Evolutionary conservation across 2,797 vertebrate species (phyloP), one percentile per base, ranked within the genome.

Genomic region (Oreochromis mossambicus): DNA sequence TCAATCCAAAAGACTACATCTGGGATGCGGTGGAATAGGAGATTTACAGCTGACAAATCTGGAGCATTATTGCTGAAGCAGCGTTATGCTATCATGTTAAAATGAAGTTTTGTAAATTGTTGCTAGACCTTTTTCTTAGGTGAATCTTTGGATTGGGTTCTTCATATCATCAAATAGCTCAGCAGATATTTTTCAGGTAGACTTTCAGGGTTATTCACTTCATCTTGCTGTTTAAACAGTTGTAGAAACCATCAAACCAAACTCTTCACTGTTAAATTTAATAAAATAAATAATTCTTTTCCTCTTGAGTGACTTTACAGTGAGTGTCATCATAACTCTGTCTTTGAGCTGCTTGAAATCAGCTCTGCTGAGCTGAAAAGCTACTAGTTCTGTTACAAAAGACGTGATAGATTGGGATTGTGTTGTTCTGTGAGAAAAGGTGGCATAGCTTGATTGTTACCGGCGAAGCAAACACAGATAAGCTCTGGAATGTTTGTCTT

Each of bases 401-500:
- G 43, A 75, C 1, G 7, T 5, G 43, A 29, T 73, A 73, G 66
- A 46, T 29, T 73, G 66, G 8, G 41, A 73, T 73, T 73, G 68
- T 48, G 41, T 73, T 73, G 68, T 73, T 48, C 15, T 73, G 21
- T 80, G 21, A 77, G 82, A 70, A 5, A 8, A 84, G 83, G 82
- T 73, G 84, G 63, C 48, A n/a, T 19, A 77, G 80, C 84, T 61
- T 66, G 24, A 43, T 41, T 66, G 80, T 79, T 87, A 75, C 82
- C 17, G 26, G 79, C 46, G 81, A 83, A 80, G 86, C 89, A 88
- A 90, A 91, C 83, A 88, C 79, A 15, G 95, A 95, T 96, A 96
- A 95, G 91, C 89, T 83, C 56, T 92, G 95, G 94, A 95, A 96
- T 96, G 95, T 96, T 95, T 95, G 91, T 89, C 82, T 91, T 91